These are phyloP conservation scores for Tribolium madens DNA, from an alignment of 1,140 invertebrate species.

Conservation along the genomic window DNA sequence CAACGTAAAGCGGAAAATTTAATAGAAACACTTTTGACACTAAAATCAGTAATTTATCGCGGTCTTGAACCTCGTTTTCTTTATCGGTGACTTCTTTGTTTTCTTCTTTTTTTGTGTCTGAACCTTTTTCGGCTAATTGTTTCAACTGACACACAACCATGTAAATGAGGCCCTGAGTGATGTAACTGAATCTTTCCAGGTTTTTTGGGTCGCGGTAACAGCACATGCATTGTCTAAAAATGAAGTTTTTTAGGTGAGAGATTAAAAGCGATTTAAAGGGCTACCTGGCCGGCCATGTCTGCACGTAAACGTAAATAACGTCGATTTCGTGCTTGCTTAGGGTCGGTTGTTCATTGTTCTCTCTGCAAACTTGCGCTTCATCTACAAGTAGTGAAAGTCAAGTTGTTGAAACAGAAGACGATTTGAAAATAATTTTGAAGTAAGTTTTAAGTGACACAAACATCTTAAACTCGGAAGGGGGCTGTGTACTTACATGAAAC, in stretches of 20 bases:
- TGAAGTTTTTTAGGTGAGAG: conserved; percentile 14
- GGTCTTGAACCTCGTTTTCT: conserved; percentile 72
- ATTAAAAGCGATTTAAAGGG: conserved; percentile 19
- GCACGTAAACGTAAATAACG: conserved; percentile 62
- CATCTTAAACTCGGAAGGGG: conserved; percentile 11
- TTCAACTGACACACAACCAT: conserved; percentile 81
- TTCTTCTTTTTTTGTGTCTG: conserved; percentile 53
- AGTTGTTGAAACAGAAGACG: conserved; percentile 3
- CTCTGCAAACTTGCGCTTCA: conserved; percentile 62
- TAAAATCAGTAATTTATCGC: conserved; percentile 82
- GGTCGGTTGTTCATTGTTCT: conserved; percentile 61
- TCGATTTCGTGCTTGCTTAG: conserved; percentile 62
- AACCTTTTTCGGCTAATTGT: conserved; percentile 70
- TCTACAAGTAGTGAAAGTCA: conserved; percentile 56
- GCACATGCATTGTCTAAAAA: conserved; percentile 89
- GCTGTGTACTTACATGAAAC: conserved; percentile 78
- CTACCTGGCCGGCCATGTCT: conserved; percentile 64
- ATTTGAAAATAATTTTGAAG: background rate
- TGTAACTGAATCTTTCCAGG: conserved; percentile 87
- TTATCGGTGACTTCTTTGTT: conserved; percentile 53
- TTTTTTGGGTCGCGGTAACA: conserved; percentile 91
- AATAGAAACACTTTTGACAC: conserved; percentile 85
- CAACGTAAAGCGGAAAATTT: conserved; percentile 93
- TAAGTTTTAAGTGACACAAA: background rate
- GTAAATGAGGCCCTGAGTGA: conserved; percentile 85